phyloP scores from a whole-genome alignment of 1,140 invertebrate genomes.

The Zaprionus inermis region DNA sequence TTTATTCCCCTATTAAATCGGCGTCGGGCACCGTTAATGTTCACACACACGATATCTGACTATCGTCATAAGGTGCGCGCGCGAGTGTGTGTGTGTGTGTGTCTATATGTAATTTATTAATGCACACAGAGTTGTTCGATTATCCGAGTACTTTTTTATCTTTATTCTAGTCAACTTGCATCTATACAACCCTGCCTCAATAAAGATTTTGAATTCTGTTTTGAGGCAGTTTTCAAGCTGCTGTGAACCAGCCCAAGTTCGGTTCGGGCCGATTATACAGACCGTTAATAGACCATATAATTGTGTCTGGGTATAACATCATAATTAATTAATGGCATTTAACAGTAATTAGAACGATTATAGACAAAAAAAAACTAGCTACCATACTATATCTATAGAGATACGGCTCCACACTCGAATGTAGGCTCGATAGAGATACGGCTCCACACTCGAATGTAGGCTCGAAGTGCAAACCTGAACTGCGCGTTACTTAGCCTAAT shows the following conservation, averaged over 20 bases:
- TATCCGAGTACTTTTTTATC: neutral
- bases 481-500: neutral
- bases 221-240: neutral
- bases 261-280: neutral
- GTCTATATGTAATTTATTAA: neutral
- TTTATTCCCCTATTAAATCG: slow-evolving; percentile 25
- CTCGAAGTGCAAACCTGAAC: neutral
- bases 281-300: slow-evolving; percentile 1
- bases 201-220: too few species aligned
- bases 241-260: neutral
- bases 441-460: too few species aligned
- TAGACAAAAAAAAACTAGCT: neutral
- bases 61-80: slow-evolving; percentile 14
- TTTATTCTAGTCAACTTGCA: neutral
- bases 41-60: slow-evolving; percentile 44
- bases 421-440: neutral
- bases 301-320: neutral
- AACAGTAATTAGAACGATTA: neutral
- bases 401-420: too few species aligned
- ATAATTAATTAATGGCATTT: slow-evolving; percentile 4
- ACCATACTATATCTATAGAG: too few species aligned
- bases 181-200: neutral
- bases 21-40: slow-evolving; percentile 47
- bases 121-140: neutral
- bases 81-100: neutral